These are phyloP conservation scores for Aegithalos caudatus DNA, from an alignment of 2,113 vertebrate genomes.

Conservation along the genomic window DNA sequence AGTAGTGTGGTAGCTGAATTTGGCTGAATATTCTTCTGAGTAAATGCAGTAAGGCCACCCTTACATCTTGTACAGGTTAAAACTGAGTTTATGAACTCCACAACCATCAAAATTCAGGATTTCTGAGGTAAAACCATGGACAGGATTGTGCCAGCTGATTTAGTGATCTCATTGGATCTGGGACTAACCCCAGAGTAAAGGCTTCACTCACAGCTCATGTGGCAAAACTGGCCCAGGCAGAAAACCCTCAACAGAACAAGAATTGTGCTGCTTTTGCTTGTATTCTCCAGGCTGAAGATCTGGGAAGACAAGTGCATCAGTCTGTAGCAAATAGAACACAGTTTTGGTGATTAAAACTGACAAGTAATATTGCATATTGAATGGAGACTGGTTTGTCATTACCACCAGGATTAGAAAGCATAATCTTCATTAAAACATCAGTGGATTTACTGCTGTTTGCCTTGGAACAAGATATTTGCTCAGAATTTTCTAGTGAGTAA, in stretches of 20 bases:
- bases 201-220: not conserved
- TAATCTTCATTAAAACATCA: constrained; percentile 7
- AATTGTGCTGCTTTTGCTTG: not conserved
- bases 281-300: not conserved
- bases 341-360: constrained; percentile 34
- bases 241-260: not conserved
- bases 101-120: not conserved
- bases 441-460: constrained; percentile 16
- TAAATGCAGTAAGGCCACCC: not conserved
- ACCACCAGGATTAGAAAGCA: not conserved
- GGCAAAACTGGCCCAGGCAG: not conserved
- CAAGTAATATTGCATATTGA: constrained; percentile 20
- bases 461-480: not conserved
- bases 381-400: not conserved
- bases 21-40: not conserved
- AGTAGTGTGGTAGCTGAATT: not conserved
- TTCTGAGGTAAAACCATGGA: not conserved
- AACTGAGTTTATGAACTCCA: not conserved
- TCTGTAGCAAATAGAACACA: not conserved
- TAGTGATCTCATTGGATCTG: not conserved
- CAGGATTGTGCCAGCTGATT: not conserved
- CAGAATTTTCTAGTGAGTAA: not conserved
- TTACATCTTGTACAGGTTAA: constrained; percentile 4
- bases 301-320: not conserved
- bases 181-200: not conserved